Evolutionary conservation across 2,797 vertebrate species (phyloP), one percentile per base, ranked within the genome.

Genomic region (Bradypus variegatus): DNA sequence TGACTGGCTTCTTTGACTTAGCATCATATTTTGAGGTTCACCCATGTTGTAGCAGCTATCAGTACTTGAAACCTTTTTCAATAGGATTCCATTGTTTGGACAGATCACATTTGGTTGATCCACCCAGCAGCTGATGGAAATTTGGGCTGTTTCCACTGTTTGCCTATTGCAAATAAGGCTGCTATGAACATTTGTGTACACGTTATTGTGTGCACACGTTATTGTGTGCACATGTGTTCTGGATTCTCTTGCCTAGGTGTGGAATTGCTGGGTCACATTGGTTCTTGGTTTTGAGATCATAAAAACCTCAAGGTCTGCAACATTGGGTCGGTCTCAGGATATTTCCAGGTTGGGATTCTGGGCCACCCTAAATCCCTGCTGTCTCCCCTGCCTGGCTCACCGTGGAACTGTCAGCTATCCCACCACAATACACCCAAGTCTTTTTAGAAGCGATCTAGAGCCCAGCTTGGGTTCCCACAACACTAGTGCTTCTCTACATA

Each of bases 101-200:
- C 6, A 29, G 0, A 55, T 4, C 19, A 4, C 2, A 5, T 33
- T 31, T 6, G 4, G 27, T 45, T 50, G 21, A 25, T 2, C 45
- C 3, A 12, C 2, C 15, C 7, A 1, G 25, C 33, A 4, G 8
- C 1, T 3, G 50, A 45, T 0, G 3, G 48, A 58, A 12, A 1
- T 6, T 2, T 7, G 78, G 36, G 38, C 25, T 29, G 29, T n/a
- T 18, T 9, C 55, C 10, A 3, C 23, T 11, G 19, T 48, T 14
- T 5, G n/a, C 33, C 19, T 1, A 0, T 0, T 6, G 9, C 12
- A 62, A 76, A 21, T 1, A 2, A 8, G 0, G 65, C 23, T 33
- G 14, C 38, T 3, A 2, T 29, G 45, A n/a, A 8, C 13, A 6
- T 13, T 8, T 4, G 1, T 0, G 6, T 5, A 0, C 10, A 5